Evolutionary conservation across 2,888 invertebrate genomes (phyloP).

Genomic region (Camptogramma bilineatum): DNA sequence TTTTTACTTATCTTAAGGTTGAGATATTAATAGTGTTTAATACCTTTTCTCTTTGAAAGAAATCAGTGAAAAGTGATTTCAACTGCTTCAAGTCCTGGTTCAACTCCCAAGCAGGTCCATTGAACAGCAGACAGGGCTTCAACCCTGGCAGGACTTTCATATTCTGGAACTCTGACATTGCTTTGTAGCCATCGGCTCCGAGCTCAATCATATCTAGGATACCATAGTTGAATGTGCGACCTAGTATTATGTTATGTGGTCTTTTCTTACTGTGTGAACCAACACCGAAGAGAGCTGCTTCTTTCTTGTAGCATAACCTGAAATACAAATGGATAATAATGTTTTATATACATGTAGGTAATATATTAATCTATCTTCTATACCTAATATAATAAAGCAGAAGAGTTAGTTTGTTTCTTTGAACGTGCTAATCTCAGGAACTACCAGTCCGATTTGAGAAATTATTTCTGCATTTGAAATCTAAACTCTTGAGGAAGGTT

Average conservation of each 20-base stretch:
- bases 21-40: too few relatives aligned
- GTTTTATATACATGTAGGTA: too few relatives aligned
- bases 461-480: too few relatives aligned
- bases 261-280: constrained; percentile 97
- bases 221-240: constrained; percentile 95
- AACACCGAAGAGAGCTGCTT: constrained; percentile 95
- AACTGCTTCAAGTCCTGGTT: constrained; percentile 92
- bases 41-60: constrained; percentile 93
- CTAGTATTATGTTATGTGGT: constrained; percentile 95
- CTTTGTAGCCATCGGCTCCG: constrained; percentile 93
- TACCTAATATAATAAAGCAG: too few relatives aligned
- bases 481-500: too few relatives aligned
- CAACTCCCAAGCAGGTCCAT: constrained; percentile 96
- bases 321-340: constrained; percentile 35
- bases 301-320: constrained; percentile 91
- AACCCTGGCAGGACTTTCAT: constrained; percentile 92
- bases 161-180: constrained; percentile 91
- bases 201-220: constrained; percentile 98
- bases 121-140: constrained; percentile 96
- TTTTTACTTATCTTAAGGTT: too few relatives aligned
- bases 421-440: too few relatives aligned
- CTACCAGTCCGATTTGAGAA: too few relatives aligned
- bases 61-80: constrained; percentile 95
- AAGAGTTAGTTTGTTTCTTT: too few relatives aligned
- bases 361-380: too few relatives aligned